phyloP scores from a whole-genome alignment of 2,113 vertebrate genomes.

The Formicarius rufipectus region DNA sequence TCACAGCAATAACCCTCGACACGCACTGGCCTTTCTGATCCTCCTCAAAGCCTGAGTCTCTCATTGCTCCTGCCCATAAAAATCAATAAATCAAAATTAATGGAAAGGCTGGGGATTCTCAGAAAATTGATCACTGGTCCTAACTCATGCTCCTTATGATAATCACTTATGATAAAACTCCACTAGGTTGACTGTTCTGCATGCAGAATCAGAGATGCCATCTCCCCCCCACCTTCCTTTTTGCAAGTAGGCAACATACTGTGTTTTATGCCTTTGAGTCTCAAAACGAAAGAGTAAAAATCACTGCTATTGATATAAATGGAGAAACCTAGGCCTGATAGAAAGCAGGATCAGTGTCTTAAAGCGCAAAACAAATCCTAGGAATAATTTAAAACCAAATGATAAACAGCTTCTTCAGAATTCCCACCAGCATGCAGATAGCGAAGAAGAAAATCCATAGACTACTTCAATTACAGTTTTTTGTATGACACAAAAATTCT shows the following conservation, averaged over 20 bases:
- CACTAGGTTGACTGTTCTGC: background rate
- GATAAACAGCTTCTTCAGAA: background rate
- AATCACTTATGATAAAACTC: background rate
- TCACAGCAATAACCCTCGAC: constrained; percentile 38
- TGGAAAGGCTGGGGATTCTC: background rate
- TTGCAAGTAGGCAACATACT: background rate
- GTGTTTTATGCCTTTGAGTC: background rate
- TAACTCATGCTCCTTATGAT: background rate
- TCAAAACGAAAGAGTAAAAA: background rate
- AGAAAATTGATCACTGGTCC: background rate
- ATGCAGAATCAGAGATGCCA: background rate
- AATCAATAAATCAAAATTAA: constrained; percentile 43
- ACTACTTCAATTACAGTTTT: background rate
- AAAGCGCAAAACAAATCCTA: background rate
- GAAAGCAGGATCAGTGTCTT: background rate
- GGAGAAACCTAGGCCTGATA: background rate
- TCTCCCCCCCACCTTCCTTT: background rate
- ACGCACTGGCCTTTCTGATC: constrained; percentile 6
- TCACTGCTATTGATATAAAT: background rate
- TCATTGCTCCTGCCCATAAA: constrained; percentile 15
- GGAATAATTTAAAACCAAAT: background rate
- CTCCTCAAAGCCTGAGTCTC: constrained; percentile 15
- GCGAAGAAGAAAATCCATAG: background rate
- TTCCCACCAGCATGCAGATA: background rate
- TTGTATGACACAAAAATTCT: background rate